Conservation (phyloP, 2,888 invertebrate genomes). For the Ceratothoa steindachneri region DNA sequence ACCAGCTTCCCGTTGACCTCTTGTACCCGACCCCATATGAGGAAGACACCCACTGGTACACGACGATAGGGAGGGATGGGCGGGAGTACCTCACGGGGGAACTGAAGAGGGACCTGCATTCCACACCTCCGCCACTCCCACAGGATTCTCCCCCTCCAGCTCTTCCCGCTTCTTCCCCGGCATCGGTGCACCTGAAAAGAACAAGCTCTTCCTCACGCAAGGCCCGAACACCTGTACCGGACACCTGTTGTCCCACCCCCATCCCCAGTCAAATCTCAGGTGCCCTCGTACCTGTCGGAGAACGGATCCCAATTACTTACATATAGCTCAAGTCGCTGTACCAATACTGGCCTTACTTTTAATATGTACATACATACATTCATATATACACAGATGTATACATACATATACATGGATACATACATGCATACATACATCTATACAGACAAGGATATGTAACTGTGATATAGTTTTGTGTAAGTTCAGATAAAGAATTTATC, state of each 20-base stretch:
- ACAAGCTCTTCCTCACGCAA: background rate
- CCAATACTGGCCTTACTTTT: background rate
- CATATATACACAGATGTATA: constrained; percentile 8
- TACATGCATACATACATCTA: constrained; percentile 6
- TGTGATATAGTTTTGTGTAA: too few species aligned
- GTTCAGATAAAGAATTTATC: too few species aligned
- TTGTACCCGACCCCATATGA: background rate
- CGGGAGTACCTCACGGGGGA: constrained; percentile 2
- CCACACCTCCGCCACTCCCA: background rate
- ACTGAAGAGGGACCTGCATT: background rate
- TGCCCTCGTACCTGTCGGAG: background rate
- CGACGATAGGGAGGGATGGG: constrained; percentile 1
- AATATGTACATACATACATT: constrained; percentile 3
- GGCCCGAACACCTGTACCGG: background rate
- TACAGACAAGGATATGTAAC: too few species aligned
- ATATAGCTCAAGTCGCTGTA: background rate
- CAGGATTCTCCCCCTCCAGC: background rate
- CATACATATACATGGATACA: constrained; percentile 6
- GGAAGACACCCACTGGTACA: constrained; percentile 7
- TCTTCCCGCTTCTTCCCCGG: background rate
- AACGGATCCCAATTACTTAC: background rate
- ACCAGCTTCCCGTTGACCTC: background rate
- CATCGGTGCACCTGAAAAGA: background rate
- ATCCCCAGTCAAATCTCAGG: background rate
- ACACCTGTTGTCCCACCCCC: background rate